Evolutionary conservation across 2,797 vertebrate species (phyloP).

Genomic region (Hirundo rustica): DNA sequence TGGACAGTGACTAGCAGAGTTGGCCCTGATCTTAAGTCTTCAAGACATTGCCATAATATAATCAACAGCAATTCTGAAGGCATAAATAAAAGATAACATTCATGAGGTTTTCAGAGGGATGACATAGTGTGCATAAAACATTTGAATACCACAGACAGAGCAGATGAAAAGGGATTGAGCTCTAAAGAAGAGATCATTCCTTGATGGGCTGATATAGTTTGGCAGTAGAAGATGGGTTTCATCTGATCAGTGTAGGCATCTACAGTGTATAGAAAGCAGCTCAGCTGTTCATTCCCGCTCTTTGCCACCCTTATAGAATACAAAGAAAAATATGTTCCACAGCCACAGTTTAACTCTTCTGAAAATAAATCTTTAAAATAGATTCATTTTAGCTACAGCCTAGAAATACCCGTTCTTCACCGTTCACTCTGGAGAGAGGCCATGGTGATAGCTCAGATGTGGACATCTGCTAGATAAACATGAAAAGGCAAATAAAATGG

Average conservation of each 20-base stretch:
- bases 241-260: slow-evolving; percentile 32
- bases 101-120: slow-evolving; percentile 54
- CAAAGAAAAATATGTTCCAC: background rate
- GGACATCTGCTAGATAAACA: background rate
- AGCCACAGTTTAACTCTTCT: background rate
- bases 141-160: slow-evolving; percentile 50
- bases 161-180: slow-evolving; percentile 50
- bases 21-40: slow-evolving; percentile 39
- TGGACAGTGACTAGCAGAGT: background rate
- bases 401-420: background rate
- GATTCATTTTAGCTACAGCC: background rate
- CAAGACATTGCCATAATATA: slow-evolving; percentile 40
- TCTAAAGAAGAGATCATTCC: slow-evolving; percentile 52
- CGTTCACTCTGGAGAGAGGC: background rate
- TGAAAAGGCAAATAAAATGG: background rate
- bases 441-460: background rate
- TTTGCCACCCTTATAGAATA: background rate
- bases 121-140: slow-evolving; percentile 44
- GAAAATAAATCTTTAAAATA: background rate
- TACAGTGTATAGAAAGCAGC: background rate
- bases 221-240: slow-evolving; percentile 40
- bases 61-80: slow-evolving; percentile 52
- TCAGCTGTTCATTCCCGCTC: background rate
- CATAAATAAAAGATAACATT: slow-evolving; percentile 65
- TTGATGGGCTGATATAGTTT: slow-evolving; percentile 40